A percentile compares a stretch with the other conserved stretches of the same genome.
phyloP scores from a whole-genome alignment of 2,797 vertebrate genomes.

The Tenualosa ilisha region DNA sequence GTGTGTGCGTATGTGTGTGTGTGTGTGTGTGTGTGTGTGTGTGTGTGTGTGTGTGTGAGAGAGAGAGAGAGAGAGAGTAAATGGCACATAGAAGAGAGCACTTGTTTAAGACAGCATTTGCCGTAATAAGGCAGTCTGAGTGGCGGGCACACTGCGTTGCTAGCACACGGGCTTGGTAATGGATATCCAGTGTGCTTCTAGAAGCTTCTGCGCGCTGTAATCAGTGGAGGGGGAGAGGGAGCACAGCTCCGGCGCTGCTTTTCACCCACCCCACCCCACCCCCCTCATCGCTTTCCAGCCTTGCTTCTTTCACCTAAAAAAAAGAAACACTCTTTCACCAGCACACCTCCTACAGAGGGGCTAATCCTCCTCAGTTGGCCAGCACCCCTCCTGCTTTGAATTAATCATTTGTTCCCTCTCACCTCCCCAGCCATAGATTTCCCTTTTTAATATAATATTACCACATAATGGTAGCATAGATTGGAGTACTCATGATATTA shows the following conservation, averaged over 20 bases:
- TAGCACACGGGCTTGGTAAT: not conserved
- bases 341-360: not conserved
- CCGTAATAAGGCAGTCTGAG: constrained; percentile 3
- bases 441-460: not conserved
- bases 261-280: not conserved
- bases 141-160: constrained; percentile 15
- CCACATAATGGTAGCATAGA: too few relatives aligned
- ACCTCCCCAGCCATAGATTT: not conserved
- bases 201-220: not conserved
- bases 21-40: not conserved
- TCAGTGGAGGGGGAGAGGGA: not conserved
- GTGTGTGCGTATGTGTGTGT: not conserved
- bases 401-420: not conserved
- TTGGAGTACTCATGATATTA: too few relatives aligned
- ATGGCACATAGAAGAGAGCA: not conserved
- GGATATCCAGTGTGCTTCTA: not conserved
- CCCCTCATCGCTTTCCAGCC: not conserved
- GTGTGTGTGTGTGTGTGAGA: not conserved
- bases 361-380: not conserved
- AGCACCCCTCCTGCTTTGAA: not conserved
- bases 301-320: not conserved
- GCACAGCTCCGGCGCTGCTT: not conserved
- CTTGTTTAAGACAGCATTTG: constrained; percentile 16
- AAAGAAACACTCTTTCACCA: not conserved
- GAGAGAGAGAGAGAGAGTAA: not conserved